phyloP scores from a whole-genome alignment of 2,797 vertebrate species.

The Rhinoraja longicauda region DNA sequence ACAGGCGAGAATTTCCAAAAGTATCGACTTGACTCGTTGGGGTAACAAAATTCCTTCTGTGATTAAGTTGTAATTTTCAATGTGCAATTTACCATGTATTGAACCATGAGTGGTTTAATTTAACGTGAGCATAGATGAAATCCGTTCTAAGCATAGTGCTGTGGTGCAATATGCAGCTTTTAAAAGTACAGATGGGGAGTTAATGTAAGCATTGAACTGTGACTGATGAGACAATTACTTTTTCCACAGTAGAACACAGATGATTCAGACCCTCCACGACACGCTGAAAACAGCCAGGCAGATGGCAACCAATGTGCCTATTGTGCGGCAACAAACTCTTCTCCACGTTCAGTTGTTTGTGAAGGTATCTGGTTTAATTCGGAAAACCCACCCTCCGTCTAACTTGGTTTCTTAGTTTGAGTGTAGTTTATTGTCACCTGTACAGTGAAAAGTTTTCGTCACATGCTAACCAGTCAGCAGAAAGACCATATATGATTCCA shows the following conservation, averaged over 20 bases:
- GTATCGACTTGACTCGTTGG: background rate
- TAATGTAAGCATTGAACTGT: constrained; percentile 29
- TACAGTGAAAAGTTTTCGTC: too few species aligned
- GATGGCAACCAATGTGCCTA: too few species aligned
- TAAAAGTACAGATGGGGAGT: constrained; percentile 38
- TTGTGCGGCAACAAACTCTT: too few species aligned
- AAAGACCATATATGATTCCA: too few species aligned
- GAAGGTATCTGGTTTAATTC: background rate
- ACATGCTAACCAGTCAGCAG: too few species aligned
- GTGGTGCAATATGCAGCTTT: constrained; percentile 26
- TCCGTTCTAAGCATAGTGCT: constrained; percentile 7
- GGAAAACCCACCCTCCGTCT: background rate
- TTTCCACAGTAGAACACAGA: background rate
- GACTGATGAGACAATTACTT: constrained; percentile 38
- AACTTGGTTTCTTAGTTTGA: background rate
- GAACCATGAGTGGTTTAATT: constrained; percentile 24
- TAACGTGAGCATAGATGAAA: background rate
- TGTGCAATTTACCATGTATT: constrained; percentile 27
- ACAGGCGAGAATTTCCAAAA: background rate
- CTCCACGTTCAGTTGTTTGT: too few species aligned
- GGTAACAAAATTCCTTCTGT: constrained; percentile 5
- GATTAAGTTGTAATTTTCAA: constrained; percentile 28
- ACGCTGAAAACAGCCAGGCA: background rate
- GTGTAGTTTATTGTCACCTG: too few species aligned
- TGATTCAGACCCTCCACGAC: background rate